Percentiles rank a stretch among this genome's conserved stretches.
These are phyloP conservation scores for Sinocyclocheilus rhinocerous DNA, from an alignment of 2,113 vertebrate genomes.

Conservation along the genomic window DNA sequence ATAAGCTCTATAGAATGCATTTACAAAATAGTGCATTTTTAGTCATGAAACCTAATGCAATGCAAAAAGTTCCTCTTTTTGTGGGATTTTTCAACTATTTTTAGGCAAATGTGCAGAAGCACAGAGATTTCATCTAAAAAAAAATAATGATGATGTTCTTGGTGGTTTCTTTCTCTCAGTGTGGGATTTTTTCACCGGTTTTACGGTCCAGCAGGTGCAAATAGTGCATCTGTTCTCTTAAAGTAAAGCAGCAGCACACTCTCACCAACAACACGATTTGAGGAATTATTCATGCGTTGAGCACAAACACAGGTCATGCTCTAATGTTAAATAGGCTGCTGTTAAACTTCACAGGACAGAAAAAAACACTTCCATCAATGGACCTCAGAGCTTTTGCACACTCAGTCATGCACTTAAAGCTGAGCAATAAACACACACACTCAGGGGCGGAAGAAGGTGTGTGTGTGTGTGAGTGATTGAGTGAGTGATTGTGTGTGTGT, in stretches of 20 bases:
- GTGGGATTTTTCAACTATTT: no score
- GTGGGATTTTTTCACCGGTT: background rate
- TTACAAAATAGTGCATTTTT: no score
- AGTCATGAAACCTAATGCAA: no score
- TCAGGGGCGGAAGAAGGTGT: background rate
- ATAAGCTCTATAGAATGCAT: no score
- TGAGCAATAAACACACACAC: background rate
- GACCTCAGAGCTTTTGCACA: background rate
- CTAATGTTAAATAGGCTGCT: background rate
- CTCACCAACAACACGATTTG: background rate
- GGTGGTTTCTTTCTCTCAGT: background rate
- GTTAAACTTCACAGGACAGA: background rate
- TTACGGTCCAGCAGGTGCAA: background rate
- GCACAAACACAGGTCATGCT: background rate
- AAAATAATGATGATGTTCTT: no score
- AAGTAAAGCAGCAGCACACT: background rate
- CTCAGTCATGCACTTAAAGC: background rate
- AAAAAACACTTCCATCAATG: background rate
- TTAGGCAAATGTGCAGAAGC: background rate
- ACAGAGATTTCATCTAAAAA: background rate
- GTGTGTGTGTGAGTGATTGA: no score
- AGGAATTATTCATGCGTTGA: background rate
- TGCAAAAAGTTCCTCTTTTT: no score
- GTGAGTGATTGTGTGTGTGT: no score
- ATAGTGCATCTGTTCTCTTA: background rate